phyloP scores from a whole-genome alignment of 2,113 vertebrate genomes.

The Alethe diademata region DNA sequence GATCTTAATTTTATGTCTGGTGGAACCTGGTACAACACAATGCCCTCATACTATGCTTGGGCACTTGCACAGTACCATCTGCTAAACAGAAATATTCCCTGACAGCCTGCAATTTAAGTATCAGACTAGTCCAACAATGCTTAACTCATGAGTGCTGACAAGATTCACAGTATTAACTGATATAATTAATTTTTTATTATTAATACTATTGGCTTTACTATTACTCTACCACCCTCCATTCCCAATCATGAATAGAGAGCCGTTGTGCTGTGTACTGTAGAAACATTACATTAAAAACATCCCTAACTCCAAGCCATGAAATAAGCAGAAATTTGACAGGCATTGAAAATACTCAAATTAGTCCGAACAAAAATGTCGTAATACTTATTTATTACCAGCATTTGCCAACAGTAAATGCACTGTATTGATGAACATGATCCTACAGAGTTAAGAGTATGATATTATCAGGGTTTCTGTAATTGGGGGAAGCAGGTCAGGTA shows the following conservation, averaged over 20 bases:
- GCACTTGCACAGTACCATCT: conserved; percentile 1
- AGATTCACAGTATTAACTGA: not conserved
- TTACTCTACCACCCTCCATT: not conserved
- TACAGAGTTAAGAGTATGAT: not conserved
- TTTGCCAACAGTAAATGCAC: conserved; percentile 6
- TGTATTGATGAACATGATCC: not conserved
- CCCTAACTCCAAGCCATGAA: not conserved
- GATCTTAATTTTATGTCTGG: conserved; percentile 3
- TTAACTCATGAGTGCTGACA: not conserved
- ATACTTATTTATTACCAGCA: not conserved
- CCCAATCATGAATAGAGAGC: not conserved
- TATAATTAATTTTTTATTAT: not conserved
- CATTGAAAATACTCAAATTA: not conserved
- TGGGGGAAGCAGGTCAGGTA: not conserved
- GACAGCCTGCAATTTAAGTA: conserved; percentile 22
- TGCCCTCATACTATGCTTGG: not conserved
- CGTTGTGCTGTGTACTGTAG: not conserved
- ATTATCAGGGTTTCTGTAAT: not conserved
- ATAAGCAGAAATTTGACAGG: not conserved
- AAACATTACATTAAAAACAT: not conserved
- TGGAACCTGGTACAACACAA: not conserved
- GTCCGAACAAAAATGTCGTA: not conserved
- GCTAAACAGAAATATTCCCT: conserved; percentile 38
- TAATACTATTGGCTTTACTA: not conserved
- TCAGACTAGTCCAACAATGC: not conserved